phyloP scores from a whole-genome alignment of 2,797 vertebrate species.

The Tapirus indicus region DNA sequence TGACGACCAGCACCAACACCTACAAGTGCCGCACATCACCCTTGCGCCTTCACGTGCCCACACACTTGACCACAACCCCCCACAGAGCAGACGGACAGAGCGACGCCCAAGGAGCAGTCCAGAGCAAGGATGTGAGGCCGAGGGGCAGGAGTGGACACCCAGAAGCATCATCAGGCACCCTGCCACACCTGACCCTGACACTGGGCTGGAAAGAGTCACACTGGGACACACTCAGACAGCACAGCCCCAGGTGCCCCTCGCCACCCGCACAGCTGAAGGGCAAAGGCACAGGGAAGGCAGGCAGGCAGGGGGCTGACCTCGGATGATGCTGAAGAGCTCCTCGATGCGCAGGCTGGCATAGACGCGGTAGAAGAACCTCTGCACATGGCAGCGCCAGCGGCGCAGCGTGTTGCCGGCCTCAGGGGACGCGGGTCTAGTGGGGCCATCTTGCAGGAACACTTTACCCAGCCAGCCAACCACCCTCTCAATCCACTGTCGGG shows the following conservation, averaged over 20 bases:
- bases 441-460: conserved; percentile 92
- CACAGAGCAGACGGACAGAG: fast-evolving
- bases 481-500: conserved; percentile 95
- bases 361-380: conserved; percentile 97
- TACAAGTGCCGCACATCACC: fast-evolving
- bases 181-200: background rate
- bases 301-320: conserved; percentile 87
- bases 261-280: background rate
- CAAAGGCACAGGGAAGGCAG: fast-evolving
- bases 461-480: conserved; percentile 97
- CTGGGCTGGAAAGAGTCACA: no score
- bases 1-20: background rate
- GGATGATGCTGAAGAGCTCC: conserved; percentile 98
- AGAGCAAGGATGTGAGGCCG: background rate
- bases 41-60: fast-evolving
- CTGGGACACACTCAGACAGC: background rate
- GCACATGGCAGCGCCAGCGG: conserved; percentile 97
- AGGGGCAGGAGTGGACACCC: fast-evolving
- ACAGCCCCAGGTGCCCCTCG: background rate
- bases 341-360: conserved; percentile 98
- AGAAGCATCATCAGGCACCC: background rate
- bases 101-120: background rate
- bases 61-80: no score
- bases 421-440: conserved; percentile 57
- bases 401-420: conserved; percentile 90